Evolutionary conservation across 1,140 invertebrate species (phyloP).

Genomic region (Druon quercuslanigerum): DNA sequence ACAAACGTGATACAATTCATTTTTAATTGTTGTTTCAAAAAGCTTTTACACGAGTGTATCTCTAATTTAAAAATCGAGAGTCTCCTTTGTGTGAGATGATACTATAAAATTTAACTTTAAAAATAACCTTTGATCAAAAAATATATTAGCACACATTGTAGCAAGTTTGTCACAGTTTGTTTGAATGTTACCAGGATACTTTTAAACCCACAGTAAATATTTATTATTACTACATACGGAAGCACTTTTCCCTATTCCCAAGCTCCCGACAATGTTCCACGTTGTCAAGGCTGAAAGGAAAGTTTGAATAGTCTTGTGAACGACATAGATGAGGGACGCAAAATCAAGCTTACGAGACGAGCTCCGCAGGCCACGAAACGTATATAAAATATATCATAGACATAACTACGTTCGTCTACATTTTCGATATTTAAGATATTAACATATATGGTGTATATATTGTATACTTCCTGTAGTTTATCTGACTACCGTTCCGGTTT

Average conservation of each 20-base stretch:
- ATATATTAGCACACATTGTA: not conserved
- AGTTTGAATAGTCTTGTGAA: conserved; percentile 6
- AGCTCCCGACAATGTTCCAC: not conserved
- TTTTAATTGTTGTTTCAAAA: no score
- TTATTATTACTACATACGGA: conserved; percentile 16
- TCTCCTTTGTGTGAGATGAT: no score
- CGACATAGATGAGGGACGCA: not conserved
- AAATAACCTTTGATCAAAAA: not conserved
- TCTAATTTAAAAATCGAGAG: no score
- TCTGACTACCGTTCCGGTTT: conserved; percentile 62
- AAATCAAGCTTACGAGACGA: conserved; percentile 37
- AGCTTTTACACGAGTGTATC: no score
- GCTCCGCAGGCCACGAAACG: conserved; percentile 51
- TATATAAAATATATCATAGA: conserved; percentile 34
- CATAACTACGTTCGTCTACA: not conserved
- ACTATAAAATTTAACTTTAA: not conserved
- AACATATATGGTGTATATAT: conserved; percentile 52
- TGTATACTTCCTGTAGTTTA: conserved; percentile 57
- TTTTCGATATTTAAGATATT: conserved; percentile 46
- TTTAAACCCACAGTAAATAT: conserved; percentile 4
- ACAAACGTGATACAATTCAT: no score
- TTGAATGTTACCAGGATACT: not conserved
- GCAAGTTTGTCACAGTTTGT: not conserved
- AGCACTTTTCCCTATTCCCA: not conserved
- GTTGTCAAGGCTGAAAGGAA: conserved; percentile 14